Base-by-base conservation (phyloP, 2,113 vertebrate species). In the Forbesichthys agassizii region DNA sequence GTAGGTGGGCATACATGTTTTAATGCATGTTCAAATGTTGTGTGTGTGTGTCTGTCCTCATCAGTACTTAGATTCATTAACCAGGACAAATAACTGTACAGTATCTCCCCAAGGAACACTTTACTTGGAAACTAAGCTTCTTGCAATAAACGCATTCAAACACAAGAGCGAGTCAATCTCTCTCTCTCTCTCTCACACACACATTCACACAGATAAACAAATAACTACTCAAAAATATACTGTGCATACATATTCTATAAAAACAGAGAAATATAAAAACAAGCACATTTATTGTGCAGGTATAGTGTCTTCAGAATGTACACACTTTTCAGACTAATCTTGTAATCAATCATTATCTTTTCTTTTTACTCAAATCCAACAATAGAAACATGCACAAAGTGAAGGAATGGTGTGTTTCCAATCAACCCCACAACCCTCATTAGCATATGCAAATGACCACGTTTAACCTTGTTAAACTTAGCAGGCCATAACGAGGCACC, bases 71-170 rank as follows among this genome's bases (percentile, higher is more conserved):
- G 78, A 18, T 16, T 57, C 69, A 76, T 84, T 76, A 72, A 49
- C 16, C 20, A 75, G 74, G 78, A 84, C 78, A 81, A 84, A 84
- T 73, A 75, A 65, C n/a, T 14, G 14, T 13, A n/a, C n/a, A 27
- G 27, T 57, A 57, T 55, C 66, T 70, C 69, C 60, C 47, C n/a
- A 5, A 69, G 67, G 80, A 73, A 14, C 66, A 49, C 52, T 74
- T 72, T 68, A 55, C 48, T 64, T 55, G 74, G 74, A 74, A 63
- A 68, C 63, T 77, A 77, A 72, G 72, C 58, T 48, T 48, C 27
- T 14, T 67, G 71, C 74, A 42, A 42, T 6, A 42, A 42, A 61
- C 27, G 27, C 27, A 56, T 13, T 68, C 52, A 54, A 27, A 27
- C 14, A 54, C 52, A 54, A 13, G 13, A 13, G n/a, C 1, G n/a